Evolutionary conservation across 2,797 vertebrate species (phyloP).

Genomic region (Arctocebus calabarensis): DNA sequence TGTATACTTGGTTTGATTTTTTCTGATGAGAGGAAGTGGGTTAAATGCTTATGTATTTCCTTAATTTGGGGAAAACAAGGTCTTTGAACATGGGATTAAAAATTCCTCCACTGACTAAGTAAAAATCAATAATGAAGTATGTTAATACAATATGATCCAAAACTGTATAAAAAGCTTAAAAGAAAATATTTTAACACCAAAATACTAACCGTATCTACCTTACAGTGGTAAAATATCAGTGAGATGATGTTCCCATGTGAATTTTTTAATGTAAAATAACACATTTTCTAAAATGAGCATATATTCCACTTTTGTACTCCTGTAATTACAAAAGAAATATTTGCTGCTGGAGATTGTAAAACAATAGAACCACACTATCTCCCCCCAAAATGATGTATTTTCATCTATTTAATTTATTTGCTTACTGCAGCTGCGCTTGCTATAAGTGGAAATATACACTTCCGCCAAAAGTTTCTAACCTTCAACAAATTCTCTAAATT

Average conservation of each 20-base stretch:
- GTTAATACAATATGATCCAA: constrained; percentile 38
- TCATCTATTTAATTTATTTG: background rate
- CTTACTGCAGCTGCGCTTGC: background rate
- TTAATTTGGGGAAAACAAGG: background rate
- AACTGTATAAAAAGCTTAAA: constrained; percentile 12
- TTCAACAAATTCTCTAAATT: background rate
- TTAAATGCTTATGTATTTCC: background rate
- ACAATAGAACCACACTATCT: background rate
- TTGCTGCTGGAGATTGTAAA: background rate
- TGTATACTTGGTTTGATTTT: background rate
- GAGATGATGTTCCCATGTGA: background rate
- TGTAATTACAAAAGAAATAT: background rate
- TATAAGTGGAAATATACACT: background rate
- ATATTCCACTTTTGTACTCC: background rate
- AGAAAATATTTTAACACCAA: constrained; percentile 48
- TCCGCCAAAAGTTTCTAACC: background rate
- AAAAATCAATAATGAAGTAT: constrained; percentile 49
- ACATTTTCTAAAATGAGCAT: constrained; percentile 23
- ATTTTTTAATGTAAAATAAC: constrained; percentile 28
- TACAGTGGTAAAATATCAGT: background rate
- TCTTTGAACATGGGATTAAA: constrained; percentile 44
- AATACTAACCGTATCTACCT: constrained; percentile 28
- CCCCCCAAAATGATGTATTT: too few species aligned
- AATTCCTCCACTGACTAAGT: constrained; percentile 44
- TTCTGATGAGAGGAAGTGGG: background rate